These are phyloP conservation scores for Cataglyphis altisquamis DNA, from an alignment of 2,888 invertebrate genomes.

Conservation along the genomic window DNA sequence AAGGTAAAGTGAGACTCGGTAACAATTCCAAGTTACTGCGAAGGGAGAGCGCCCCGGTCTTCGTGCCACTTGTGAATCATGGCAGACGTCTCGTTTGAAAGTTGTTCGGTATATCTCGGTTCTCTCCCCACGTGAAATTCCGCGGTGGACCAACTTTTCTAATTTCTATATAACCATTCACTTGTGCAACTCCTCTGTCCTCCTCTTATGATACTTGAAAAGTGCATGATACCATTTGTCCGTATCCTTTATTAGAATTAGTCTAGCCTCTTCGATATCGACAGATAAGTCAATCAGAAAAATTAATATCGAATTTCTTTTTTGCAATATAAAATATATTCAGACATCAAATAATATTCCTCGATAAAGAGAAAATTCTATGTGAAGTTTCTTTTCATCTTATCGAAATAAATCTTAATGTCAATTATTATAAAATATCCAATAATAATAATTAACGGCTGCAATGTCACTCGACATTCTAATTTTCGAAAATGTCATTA, in stretches of 20 bases:
- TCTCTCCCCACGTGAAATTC: slow-evolving; percentile 17
- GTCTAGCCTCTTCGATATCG: not conserved
- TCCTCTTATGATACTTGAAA: not conserved
- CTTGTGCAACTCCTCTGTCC: not conserved
- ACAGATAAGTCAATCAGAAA: slow-evolving; percentile 3
- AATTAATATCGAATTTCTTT: not conserved
- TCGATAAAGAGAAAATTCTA: not conserved
- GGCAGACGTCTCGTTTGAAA: slow-evolving; percentile 54
- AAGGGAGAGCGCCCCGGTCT: not conserved
- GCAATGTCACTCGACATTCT: not conserved
- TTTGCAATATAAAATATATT: not conserved
- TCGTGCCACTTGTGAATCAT: slow-evolving; percentile 52
- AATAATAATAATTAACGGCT: not conserved
- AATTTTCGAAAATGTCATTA: not conserved
- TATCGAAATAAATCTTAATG: not conserved
- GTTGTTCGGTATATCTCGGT: slow-evolving; percentile 51
- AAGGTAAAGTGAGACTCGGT: not conserved
- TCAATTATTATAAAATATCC: not conserved
- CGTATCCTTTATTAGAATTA: not conserved
- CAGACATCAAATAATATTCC: not conserved
- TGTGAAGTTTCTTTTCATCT: not conserved
- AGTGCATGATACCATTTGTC: not conserved
- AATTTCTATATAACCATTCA: slow-evolving; percentile 60
- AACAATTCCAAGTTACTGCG: slow-evolving; percentile 40
- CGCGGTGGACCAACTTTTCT: slow-evolving; percentile 65